phyloP scores from a whole-genome alignment of 1,140 invertebrate species.

The Streblospio benedicti region DNA sequence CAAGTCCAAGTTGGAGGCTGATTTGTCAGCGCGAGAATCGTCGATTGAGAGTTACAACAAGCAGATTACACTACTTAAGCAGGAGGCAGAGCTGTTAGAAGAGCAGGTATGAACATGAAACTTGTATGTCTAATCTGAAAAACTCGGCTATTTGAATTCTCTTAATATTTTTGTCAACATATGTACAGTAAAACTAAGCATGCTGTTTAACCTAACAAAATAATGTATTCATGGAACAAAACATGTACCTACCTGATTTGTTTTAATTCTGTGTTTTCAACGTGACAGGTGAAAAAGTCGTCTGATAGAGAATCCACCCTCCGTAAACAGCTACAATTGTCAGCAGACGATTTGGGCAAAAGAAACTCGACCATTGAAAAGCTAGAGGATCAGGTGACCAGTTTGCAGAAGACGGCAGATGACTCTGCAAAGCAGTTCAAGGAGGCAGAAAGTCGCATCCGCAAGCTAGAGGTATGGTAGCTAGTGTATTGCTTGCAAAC shows the following conservation, averaged over 20 bases:
- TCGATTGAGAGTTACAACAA: slow-evolving; percentile 7
- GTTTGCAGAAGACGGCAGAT: too few species aligned
- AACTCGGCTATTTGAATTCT: neutral
- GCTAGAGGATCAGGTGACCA: neutral
- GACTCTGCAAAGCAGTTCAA: too few species aligned
- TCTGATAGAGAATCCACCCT: neutral
- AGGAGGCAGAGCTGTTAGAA: neutral
- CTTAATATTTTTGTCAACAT: too few species aligned
- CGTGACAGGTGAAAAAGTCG: neutral
- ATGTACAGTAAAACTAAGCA: too few species aligned
- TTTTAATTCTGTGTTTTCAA: too few species aligned
- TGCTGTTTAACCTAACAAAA: too few species aligned
- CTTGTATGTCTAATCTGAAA: neutral
- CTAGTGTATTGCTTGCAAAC: too few species aligned
- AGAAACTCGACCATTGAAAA: neutral
- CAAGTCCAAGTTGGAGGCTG: neutral
- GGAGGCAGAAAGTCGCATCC: too few species aligned
- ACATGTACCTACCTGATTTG: too few species aligned
- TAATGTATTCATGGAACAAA: too few species aligned
- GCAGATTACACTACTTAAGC: neutral
- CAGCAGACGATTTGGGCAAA: neutral
- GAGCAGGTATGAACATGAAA: neutral
- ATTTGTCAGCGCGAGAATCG: neutral
- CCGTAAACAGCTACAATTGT: neutral
- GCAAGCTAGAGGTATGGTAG: too few species aligned